phyloP scores from a whole-genome alignment of 2,888 invertebrate species.

The Pyrrhosoma nymphula region DNA sequence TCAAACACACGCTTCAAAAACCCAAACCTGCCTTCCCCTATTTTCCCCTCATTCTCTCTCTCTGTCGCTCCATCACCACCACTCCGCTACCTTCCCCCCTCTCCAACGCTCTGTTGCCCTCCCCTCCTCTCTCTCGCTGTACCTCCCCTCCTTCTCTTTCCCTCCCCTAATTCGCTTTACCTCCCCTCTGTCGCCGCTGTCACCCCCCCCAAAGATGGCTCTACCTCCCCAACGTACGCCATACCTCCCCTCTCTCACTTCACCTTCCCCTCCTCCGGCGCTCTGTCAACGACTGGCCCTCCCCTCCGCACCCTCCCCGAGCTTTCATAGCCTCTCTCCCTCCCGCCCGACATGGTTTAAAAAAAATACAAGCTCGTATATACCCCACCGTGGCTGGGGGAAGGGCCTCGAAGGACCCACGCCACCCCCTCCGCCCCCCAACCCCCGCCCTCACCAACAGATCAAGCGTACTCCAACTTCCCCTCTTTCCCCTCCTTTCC shows the following conservation, averaged over 20 bases:
- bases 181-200: no score
- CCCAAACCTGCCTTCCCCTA: not conserved
- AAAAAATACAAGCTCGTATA: not conserved
- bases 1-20: not conserved
- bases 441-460: not conserved
- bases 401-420: not conserved
- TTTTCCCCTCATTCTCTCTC: not conserved
- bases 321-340: constrained; percentile 14
- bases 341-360: not conserved
- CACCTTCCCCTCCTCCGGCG: not conserved
- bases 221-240: no score
- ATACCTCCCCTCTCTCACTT: no score
- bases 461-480: not conserved
- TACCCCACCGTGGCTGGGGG: not conserved
- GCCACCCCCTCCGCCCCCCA: not conserved
- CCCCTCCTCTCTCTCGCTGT: no score
- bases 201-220: no score
- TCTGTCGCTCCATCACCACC: not conserved
- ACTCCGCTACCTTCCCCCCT: not conserved
- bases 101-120: no score
- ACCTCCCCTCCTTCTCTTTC: no score
- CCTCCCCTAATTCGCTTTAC: no score
- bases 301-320: not conserved
- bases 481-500: not conserved
- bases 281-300: not conserved